phyloP scores from a whole-genome alignment of 1,140 invertebrate species.

The Ooceraea biroi region DNA sequence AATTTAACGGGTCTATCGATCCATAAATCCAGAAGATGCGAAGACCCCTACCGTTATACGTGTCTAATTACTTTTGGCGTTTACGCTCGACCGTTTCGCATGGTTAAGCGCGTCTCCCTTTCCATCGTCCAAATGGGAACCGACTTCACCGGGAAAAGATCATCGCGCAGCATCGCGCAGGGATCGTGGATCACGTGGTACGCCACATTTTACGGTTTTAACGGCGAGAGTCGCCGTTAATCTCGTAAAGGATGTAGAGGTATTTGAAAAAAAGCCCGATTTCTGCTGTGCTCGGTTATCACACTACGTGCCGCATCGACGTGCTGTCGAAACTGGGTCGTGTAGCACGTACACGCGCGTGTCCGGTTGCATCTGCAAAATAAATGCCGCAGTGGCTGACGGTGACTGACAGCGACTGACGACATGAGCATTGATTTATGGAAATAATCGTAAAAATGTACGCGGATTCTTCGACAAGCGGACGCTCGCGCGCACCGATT shows the following conservation, averaged over 20 bases:
- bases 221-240: neutral
- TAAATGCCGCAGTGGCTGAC: conserved; percentile 23
- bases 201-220: conserved; percentile 9
- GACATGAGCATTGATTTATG: conserved; percentile 45
- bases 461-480: conserved; percentile 17
- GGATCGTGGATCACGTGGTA: conserved; percentile 7
- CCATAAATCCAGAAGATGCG: conserved; percentile 53
- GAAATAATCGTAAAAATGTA: conserved; percentile 38
- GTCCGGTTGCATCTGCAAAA: conserved; percentile 37
- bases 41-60: conserved; percentile 37
- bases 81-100: conserved; percentile 33
- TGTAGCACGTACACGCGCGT: conserved; percentile 8
- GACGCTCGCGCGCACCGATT: conserved; percentile 35
- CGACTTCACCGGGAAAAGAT: neutral
- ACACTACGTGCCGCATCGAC: neutral
- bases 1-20: conserved; percentile 59
- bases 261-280: neutral
- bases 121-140: neutral
- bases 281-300: conserved; percentile 20
- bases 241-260: neutral
- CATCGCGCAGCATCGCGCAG: neutral
- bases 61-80: conserved; percentile 52
- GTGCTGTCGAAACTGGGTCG: conserved; percentile 29
- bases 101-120: conserved; percentile 27
- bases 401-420: conserved; percentile 22